Evolutionary conservation across 2,888 invertebrate genomes (phyloP).

Genomic region (Megaustenia siamemsis): DNA sequence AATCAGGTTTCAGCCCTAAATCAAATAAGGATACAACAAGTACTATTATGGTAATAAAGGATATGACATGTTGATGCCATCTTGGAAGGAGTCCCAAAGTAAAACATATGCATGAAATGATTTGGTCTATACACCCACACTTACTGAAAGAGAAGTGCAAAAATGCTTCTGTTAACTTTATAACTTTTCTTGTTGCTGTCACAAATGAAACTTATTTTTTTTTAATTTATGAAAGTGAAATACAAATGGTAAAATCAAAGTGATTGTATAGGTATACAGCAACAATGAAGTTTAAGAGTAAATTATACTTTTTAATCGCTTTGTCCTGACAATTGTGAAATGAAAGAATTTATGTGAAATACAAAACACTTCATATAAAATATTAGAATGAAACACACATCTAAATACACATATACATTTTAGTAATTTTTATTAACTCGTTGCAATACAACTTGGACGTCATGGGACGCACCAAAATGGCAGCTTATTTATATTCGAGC

Average conservation of each 20-base stretch:
- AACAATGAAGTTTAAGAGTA: background rate
- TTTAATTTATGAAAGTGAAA: background rate
- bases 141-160: constrained; percentile 46
- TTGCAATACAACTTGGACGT: too few species aligned
- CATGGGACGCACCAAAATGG: too few species aligned
- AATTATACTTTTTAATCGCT: background rate
- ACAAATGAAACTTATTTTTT: background rate
- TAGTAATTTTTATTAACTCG: too few species aligned
- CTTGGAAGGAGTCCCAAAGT: constrained; percentile 42
- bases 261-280: too few species aligned
- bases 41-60: constrained; percentile 13
- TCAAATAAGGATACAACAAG: constrained; percentile 30
- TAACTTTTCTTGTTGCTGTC: too few species aligned
- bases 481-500: too few species aligned
- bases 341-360: too few species aligned
- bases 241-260: too few species aligned
- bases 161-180: constrained; percentile 9
- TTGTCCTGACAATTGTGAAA: too few species aligned
- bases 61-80: constrained; percentile 38
- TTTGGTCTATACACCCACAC: constrained; percentile 19
- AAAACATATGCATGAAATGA: constrained; percentile 37
- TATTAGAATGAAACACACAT: too few species aligned
- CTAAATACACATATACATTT: too few species aligned
- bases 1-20: background rate
- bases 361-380: too few species aligned